Conservation (phyloP, 2,888 invertebrate species). For the Drosophila pseudotakahashii region DNA sequence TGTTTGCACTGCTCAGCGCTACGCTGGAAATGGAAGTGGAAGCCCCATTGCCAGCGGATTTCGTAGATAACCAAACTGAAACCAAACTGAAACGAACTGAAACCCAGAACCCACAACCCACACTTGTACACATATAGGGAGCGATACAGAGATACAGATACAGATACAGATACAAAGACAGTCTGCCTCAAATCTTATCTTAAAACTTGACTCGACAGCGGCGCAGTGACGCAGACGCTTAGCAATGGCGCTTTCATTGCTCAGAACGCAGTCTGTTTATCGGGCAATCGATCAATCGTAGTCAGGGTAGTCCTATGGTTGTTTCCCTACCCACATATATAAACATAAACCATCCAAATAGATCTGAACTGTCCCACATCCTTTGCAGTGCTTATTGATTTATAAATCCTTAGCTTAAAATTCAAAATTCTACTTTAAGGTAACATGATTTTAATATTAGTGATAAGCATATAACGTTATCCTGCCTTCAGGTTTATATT, state of each 20-base stretch:
- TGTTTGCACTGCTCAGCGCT: slow-evolving; percentile 61
- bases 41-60: slow-evolving; percentile 67
- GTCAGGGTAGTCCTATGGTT: neutral
- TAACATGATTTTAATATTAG: no score
- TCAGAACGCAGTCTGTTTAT: slow-evolving; percentile 22
- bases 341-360: neutral
- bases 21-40: slow-evolving; percentile 32
- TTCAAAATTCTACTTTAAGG: no score
- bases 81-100: slow-evolving; percentile 16
- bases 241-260: slow-evolving; percentile 33
- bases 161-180: slow-evolving; percentile 3
- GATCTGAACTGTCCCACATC: neutral
- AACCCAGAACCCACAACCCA: slow-evolving; percentile 31
- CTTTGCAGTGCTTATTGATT: neutral
- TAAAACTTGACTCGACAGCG: slow-evolving; percentile 78
- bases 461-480: no score
- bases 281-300: slow-evolving; percentile 9
- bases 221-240: slow-evolving; percentile 47
- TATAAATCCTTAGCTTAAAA: no score
- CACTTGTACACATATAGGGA: slow-evolving; percentile 21
- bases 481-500: no score
- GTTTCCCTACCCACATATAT: neutral
- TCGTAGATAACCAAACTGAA: slow-evolving; percentile 62
- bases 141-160: slow-evolving; percentile 39
- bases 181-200: slow-evolving; percentile 76